Conservation (phyloP, 2,888 invertebrate genomes). For the Eristalis tenax region DNA sequence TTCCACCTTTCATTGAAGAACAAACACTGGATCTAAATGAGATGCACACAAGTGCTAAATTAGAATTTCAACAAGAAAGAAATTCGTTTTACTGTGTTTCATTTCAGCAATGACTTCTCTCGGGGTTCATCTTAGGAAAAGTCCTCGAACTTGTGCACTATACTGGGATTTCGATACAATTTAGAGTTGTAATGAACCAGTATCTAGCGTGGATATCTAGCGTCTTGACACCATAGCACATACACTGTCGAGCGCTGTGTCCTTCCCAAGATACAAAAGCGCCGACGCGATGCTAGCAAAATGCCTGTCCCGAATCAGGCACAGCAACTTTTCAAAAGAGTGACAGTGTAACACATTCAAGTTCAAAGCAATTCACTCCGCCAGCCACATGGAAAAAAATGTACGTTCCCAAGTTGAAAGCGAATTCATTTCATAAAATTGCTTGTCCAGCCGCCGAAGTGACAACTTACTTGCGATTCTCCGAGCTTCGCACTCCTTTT, state of each 20-base stretch:
- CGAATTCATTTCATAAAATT: not conserved
- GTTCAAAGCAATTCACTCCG: not conserved
- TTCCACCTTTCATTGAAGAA: not conserved
- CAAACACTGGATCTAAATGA: not conserved
- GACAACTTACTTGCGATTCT: not conserved
- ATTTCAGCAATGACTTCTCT: not conserved
- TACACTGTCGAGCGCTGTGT: not conserved
- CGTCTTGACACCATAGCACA: too few species aligned
- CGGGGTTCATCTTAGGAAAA: too few species aligned
- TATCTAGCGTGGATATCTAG: too few species aligned
- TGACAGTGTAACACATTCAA: not conserved
- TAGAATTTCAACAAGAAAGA: not conserved
- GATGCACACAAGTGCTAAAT: not conserved
- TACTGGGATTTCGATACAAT: not conserved
- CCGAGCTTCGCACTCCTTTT: not conserved
- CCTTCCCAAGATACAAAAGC: not conserved
- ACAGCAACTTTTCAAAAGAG: not conserved
- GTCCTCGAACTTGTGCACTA: not conserved
- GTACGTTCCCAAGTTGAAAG: not conserved
- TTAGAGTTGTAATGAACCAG: too few species aligned
- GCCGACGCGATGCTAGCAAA: not conserved
- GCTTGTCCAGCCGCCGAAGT: not conserved
- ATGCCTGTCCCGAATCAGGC: not conserved
- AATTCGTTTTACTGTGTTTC: not conserved
- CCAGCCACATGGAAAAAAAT: not conserved